These are phyloP conservation scores for Ophonus ardosiacus DNA, from an alignment of 2,888 invertebrate genomes.

Conservation along the genomic window DNA sequence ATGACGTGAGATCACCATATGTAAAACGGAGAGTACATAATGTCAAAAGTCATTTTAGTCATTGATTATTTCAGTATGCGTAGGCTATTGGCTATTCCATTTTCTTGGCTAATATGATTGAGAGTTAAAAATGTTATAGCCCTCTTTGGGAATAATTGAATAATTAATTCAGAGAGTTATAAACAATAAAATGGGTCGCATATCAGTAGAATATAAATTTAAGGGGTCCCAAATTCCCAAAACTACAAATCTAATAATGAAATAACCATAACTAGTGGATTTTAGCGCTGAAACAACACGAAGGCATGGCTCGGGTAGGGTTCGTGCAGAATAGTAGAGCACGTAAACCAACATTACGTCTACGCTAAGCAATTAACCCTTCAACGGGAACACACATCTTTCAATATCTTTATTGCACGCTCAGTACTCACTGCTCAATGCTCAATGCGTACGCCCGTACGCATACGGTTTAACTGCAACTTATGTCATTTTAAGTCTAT, in stretches of 20 bases:
- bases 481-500: too few species aligned
- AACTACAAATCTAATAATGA: conserved; percentile 48
- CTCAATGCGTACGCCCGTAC: neutral
- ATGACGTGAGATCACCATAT: too few species aligned
- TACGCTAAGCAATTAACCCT: neutral
- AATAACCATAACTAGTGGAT: conserved; percentile 36
- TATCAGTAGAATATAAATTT: conserved; percentile 21
- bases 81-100: too few species aligned
- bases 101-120: neutral
- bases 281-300: conserved; percentile 39
- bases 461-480: too few species aligned
- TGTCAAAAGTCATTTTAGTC: neutral
- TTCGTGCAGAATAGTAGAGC: neutral
- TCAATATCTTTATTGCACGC: neutral
- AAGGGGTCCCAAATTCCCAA: conserved; percentile 23
- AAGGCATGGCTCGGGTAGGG: conserved; percentile 9
- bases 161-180: neutral
- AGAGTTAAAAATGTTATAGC: neutral
- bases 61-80: neutral
- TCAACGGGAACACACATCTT: neutral
- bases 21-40: too few species aligned
- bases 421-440: neutral
- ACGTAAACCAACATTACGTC: neutral
- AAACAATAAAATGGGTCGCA: conserved; percentile 15
- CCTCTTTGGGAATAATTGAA: neutral